Evolutionary conservation across 30 jellyfish, hydroid and myxozoan genomes (phyloP).

Genomic region (Aurelia sp.): DNA sequence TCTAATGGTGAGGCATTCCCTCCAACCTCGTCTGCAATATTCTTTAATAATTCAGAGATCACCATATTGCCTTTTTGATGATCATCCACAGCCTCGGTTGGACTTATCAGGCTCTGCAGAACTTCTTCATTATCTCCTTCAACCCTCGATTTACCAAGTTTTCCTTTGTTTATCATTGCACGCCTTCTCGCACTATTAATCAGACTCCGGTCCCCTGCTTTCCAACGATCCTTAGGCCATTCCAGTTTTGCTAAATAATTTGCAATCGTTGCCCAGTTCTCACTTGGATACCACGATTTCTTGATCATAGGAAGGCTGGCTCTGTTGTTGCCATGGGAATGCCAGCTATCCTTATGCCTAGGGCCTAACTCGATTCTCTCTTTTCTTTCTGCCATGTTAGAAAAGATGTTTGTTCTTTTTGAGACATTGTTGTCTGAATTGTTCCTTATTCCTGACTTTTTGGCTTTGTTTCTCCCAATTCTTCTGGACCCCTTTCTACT

Average conservation of each 20-base stretch:
- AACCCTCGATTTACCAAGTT: neutral
- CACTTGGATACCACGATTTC: constrained; percentile 6
- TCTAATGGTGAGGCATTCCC: constrained; percentile 52
- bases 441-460: neutral
- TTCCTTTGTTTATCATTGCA: neutral
- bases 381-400: neutral
- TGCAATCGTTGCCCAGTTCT: constrained; percentile 1
- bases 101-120: constrained; percentile 38
- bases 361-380: neutral
- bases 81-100: constrained; percentile 15
- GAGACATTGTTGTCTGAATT: neutral
- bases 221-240: constrained; percentile 19
- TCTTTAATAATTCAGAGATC: constrained; percentile 21
- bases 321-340: constrained; percentile 13
- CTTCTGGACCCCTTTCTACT: too few relatives aligned
- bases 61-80: constrained; percentile 16
- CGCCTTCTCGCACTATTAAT: constrained; percentile 14
- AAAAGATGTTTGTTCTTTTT: constrained; percentile 1
- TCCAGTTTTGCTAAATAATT: constrained; percentile 19
- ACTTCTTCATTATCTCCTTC: neutral
- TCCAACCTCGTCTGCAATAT: constrained; percentile 49
- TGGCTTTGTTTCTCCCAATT: neutral
- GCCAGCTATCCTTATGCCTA: constrained; percentile 22
- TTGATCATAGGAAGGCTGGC: neutral
- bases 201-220: constrained; percentile 26